Percentiles rank a stretch among this genome's conserved stretches.
phyloP scores from a whole-genome alignment of 2,113 vertebrate species.

The Tragulus kanchil region DNA sequence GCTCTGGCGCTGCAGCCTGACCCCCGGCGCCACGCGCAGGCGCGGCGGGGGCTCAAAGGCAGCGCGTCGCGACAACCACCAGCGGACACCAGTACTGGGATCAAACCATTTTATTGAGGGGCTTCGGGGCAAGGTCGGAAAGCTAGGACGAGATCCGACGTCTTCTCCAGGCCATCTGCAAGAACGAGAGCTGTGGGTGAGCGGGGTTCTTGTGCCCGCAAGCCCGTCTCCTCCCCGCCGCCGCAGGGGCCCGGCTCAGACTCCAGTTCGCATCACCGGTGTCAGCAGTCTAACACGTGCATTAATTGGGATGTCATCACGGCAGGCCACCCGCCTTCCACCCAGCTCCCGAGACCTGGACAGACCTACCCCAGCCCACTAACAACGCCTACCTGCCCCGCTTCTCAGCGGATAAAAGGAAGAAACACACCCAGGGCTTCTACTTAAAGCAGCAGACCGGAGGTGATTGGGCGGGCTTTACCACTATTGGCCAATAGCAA shows the following conservation, averaged over 20 bases:
- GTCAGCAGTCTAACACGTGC: slow-evolving; percentile 90
- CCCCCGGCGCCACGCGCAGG: slow-evolving; percentile 87
- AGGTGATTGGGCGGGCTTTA: slow-evolving; percentile 25
- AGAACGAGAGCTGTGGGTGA: not conserved
- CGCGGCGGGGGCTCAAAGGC: slow-evolving; percentile 89
- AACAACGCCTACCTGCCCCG: rapidly evolving
- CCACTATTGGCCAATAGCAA: not conserved
- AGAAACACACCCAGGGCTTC: rapidly evolving
- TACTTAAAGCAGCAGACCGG: slow-evolving; percentile 48
- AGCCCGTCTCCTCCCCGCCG: rapidly evolving
- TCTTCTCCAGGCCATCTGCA: slow-evolving; percentile 45
- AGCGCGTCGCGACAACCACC: slow-evolving; percentile 85
- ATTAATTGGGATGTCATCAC: slow-evolving; percentile 83
- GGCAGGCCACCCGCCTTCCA: rapidly evolving
- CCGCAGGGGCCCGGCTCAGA: slow-evolving; percentile 80
- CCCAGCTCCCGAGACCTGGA: rapidly evolving
- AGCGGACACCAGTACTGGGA: rapidly evolving
- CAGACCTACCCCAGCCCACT: rapidly evolving
- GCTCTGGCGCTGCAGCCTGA: slow-evolving; percentile 92
- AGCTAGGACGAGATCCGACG: rapidly evolving
- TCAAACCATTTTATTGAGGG: slow-evolving; percentile 77
- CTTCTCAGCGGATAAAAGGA: not conserved
- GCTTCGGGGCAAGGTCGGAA: rapidly evolving
- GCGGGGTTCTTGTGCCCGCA: rapidly evolving
- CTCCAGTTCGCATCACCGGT: slow-evolving; percentile 82